These are phyloP conservation scores for Tenualosa ilisha DNA, from an alignment of 2,797 vertebrate genomes.

Conservation along the genomic window DNA sequence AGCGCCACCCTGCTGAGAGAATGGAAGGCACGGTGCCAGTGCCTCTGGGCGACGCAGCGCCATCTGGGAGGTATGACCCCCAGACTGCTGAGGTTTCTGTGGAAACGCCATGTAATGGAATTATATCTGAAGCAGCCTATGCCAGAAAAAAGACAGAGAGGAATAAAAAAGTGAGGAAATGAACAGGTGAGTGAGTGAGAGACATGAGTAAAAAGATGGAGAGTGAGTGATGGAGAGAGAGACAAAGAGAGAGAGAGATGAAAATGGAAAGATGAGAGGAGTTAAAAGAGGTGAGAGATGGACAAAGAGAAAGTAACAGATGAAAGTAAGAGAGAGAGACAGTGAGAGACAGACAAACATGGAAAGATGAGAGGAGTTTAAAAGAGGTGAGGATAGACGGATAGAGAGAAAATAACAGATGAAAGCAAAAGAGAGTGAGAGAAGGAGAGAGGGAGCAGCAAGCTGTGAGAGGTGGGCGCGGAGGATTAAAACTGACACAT, in stretches of 20 bases:
- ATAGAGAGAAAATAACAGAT: neutral
- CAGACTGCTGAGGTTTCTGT: conserved; percentile 51
- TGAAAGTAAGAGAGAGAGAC: neutral
- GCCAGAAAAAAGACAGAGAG: conserved; percentile 35
- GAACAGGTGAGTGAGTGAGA: neutral
- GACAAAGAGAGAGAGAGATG: neutral
- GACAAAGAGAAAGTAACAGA: neutral
- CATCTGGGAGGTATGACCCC: conserved; percentile 60
- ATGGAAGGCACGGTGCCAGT: conserved; percentile 38
- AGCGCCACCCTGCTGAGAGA: conserved; percentile 16
- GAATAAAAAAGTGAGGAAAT: neutral
- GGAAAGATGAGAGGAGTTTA: neutral
- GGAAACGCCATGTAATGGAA: conserved; percentile 57
- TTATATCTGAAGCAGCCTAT: conserved; percentile 42
- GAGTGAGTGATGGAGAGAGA: neutral
- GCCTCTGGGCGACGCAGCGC: conserved; percentile 47
- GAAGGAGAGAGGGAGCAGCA: conserved; percentile 33
- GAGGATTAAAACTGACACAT: conserved; percentile 44
- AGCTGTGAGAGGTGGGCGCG: conserved; percentile 31
- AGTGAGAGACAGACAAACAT: neutral
- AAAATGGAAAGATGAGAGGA: neutral
- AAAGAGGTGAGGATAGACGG: neutral
- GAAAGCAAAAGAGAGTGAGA: neutral
- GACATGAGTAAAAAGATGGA: neutral
- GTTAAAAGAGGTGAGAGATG: neutral